Base-by-base conservation (phyloP, 23 tunicate genomes). In the Trididemnum miniatum region DNA sequence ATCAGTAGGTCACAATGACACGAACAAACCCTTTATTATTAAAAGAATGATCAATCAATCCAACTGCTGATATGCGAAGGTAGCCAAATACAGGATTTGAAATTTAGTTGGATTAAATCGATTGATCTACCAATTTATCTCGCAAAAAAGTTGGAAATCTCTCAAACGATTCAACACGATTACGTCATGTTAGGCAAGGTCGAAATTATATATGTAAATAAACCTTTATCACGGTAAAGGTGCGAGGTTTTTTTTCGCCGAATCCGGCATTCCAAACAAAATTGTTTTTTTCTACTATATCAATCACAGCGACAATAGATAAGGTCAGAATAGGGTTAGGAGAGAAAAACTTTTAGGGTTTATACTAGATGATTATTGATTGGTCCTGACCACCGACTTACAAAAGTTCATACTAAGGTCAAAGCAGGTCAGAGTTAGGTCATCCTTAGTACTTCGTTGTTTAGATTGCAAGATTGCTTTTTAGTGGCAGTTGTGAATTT, bases 271-370 rank as follows among this genome's bases (percentile, higher is more conserved):
- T 7, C 54, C 9, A 44, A 44, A 44, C 54, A 15, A 44, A 7
- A 44, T 44, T 44, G 54, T 44, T 62, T 3, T 26, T 62, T 67
- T 67, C 7, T 32, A 31, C 15, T 67, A 67, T 67, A 67, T 30
- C 75, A 37, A 32, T 32, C 32, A 67, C 38, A 67, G 7, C 38
- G 38, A 67, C 75, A 9, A 31, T 5, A 5, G 7, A 62, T 26
- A 31, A n/a, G 75, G 75, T 67, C 75, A 67, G 20, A 67, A 9
- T 4, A 12, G 75, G 75, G 75, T 67, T 31, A 67, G 25, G n/a
- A 67, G 75, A 67, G 25, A 67, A 32, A 67, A 67, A 32, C 4
- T 31, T 67, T 67, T 32, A 5, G 37, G 75, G 75, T 7, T 62
- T 20, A 22, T 3, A 62, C 25, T 32, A 33, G 7, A 31, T 33